Base-by-base conservation (phyloP, 2,888 invertebrate genomes). In the Oxyscelio sp. region DNA sequence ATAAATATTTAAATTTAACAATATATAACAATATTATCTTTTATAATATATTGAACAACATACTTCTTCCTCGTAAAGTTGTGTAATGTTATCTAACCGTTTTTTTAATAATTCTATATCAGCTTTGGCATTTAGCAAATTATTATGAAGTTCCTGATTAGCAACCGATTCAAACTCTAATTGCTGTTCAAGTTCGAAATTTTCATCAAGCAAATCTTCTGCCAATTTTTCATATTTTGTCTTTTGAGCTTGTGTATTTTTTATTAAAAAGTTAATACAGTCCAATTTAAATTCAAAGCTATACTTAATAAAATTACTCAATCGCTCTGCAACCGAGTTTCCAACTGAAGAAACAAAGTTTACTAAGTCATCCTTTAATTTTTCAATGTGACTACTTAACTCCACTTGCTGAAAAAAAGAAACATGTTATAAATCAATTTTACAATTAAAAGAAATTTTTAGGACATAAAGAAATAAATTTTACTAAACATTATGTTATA, bases 141-240 rank as follows among this genome's bases (percentile, higher is more conserved):
- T 77, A 0, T 77, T 71, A 6, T 70, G 70, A 52, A 77, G 77
- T 15, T 82, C 75, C 13, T 77, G 56, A 24, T 71, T 77, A 8
- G 75, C 58, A 31, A 63, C n/a, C 8, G 75, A 79, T 8, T 79
- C 70, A 31, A 79, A 74, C 27, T 80, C 70, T n/a, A 84, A 59
- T 15, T 75, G 68, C 11, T 75, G 70, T 34, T 58, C 38, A 2
- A 79, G 58, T 58, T 83, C 83, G 45, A 73, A 68, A 61, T 74
- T 78, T 31, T 78, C 65, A 34, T 75, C 65, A 65, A 68, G 40
- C 50, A 74, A 40, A 22, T 63, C 56, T 27, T n/a, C 56, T 31
- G 48, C 61, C 21, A 45, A 34, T 5, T 19, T 31, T 63, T 74
- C 74, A 11, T 2, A 54, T 59, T 48, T 27, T 22, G 9, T 38